Base-by-base conservation (phyloP, 2,888 invertebrate species). In the Pollenia griseotomentosa region DNA sequence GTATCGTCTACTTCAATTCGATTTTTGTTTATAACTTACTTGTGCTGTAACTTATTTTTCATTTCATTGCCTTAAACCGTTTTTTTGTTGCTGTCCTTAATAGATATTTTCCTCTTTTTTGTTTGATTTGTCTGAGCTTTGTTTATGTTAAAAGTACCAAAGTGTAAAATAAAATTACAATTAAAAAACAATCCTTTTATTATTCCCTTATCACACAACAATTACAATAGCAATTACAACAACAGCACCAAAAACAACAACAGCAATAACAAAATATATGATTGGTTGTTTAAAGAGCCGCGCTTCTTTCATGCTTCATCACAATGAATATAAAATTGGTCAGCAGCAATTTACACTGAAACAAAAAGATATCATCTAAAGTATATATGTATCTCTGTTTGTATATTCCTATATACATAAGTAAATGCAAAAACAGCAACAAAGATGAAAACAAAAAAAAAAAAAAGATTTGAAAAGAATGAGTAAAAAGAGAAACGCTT, bases 101-200 rank as follows among this genome's bases (percentile, higher is more conserved):
- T 46, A 46, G 42, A 73, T 71, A 73, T 63, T 59, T 66, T 48
- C 42, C 11, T 46, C 11, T 46, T 46, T 53, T 53, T 57, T 51
- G 33, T 42, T 82, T 23, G 33, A 75, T 68, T 51, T 46, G 14
- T 16, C 66, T 66, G 82, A 5, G 42, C 57, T 42, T 83, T 79
- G 79, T 84, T 79, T 73, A 61, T n/a, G 66, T 78, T 80, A 84
- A 87, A 81, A 77, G 73, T 71, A 68, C 84, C 87, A 84, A 74
- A 81, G 87, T 84, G 87, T 84, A 83, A 87, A 84, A 87, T 87
- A 87, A 87, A 87, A 87, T 87, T 87, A 87, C 87, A 87, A 81
- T 87, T 87, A 87, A 84, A 80, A 86, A 81, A 78, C 81, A 81
- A 81, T 84, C 84, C 83, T 68, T 87, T 87, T 84, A 87, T 84